Evolutionary conservation across 2,888 invertebrate species (phyloP), one percentile per base, ranked within the genome.

Genomic region (Carterocephalus palaemon): DNA sequence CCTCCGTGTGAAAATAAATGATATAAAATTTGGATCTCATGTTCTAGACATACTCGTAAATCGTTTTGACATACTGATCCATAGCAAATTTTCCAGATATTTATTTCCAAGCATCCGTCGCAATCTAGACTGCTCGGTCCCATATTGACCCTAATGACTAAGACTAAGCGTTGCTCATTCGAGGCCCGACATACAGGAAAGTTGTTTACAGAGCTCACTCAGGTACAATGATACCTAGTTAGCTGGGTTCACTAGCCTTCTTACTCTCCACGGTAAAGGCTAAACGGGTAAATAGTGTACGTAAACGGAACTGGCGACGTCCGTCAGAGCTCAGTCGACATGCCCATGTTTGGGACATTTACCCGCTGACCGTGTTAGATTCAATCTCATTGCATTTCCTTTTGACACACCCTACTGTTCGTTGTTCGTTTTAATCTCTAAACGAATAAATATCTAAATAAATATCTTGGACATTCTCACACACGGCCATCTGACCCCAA

Each of bases 221-320:
- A 51, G 53, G 56, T 57, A 55, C 57, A 54, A 47, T 53, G 53
- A 53, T 53, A 49, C 57, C 51, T 51, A 55, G 54, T 57, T 51
- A 49, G 55, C 65, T 67, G 15, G 19, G 41, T 42, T 67, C 66
- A 66, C 60, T 66, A 67, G 64, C 68, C 70, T 74, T 69, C 67
- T 70, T 75, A 71, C 70, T 71, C 70, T 70, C 70, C 75, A 63
- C 70, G 64, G 65, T 68, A 48, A 53, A 69, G 72, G 74, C 71
- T 73, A 78, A 78, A 67, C 73, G 68, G 69, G 79, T 79, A 75
- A 75, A 71, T 69, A 67, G 70, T 64, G 55, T 63, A 58, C 66
- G 57, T 54, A 75, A 73, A 72, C 84, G 83, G 84, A 83, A 78
- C 82, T 77, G n/a, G 59, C 51, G 47, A 55, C 58, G 72, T 80